These are phyloP conservation scores for Volucella inanis DNA, from an alignment of 2,888 invertebrate species.

Conservation along the genomic window DNA sequence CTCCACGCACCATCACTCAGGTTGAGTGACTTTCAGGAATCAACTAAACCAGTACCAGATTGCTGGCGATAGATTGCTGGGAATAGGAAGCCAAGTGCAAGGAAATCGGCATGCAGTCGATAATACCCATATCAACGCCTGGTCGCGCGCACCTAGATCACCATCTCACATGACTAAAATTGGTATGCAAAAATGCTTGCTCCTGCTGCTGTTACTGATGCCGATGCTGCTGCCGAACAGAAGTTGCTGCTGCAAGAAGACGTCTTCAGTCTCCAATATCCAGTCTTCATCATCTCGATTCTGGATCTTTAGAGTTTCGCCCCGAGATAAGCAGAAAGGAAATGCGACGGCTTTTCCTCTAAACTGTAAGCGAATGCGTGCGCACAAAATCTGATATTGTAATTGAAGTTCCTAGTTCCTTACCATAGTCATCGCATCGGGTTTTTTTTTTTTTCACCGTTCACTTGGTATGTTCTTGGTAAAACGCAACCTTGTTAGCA, in stretches of 20 bases:
- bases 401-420: conserved; percentile 75
- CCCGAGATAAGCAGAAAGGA: conserved; percentile 66
- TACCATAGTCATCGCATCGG: conserved; percentile 27
- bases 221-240: conserved; percentile 42
- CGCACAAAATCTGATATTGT: conserved; percentile 76
- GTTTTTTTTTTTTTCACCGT: background rate
- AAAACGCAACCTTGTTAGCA: conserved; percentile 73
- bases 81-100: background rate
- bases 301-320: conserved; percentile 32
- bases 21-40: conserved; percentile 67
- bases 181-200: conserved; percentile 73
- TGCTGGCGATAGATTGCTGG: conserved; percentile 32
- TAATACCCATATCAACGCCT: conserved; percentile 49
- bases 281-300: background rate
- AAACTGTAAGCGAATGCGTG: conserved; percentile 67
- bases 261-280: conserved; percentile 4
- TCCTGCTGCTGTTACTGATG: background rate
- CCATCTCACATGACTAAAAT: conserved; percentile 73
- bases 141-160: conserved; percentile 57
- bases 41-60: conserved; percentile 60
- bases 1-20: conserved; percentile 62
- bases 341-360: conserved; percentile 31
- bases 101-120: conserved; percentile 55
- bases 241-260: conserved; percentile 54
- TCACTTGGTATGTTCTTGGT: conserved; percentile 63